Conservation (phyloP, 2,797 vertebrate species). For the Mionectes olivaceus region DNA sequence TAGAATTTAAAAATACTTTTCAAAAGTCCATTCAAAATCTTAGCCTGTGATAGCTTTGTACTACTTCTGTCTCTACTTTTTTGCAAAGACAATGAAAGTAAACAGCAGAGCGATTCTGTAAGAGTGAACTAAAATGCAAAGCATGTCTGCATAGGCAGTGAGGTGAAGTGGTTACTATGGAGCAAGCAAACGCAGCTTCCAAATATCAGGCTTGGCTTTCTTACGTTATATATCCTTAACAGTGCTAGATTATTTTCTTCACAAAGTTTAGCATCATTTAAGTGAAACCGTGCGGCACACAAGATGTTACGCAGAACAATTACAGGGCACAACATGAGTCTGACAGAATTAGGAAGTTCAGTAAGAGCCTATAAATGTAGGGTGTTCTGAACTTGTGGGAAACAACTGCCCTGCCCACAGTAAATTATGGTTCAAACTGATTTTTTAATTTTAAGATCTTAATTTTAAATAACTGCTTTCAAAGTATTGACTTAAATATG, state of each 20-base stretch:
- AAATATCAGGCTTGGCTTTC: slow-evolving; percentile 77
- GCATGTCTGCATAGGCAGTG: slow-evolving; percentile 76
- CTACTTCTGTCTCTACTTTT: slow-evolving; percentile 31
- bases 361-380: neutral
- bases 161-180: slow-evolving; percentile 85
- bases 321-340: neutral
- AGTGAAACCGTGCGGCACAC: neutral
- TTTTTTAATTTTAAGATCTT: neutral
- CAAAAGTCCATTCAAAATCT: neutral
- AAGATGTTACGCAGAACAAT: neutral
- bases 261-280: neutral
- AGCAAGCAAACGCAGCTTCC: slow-evolving; percentile 68
- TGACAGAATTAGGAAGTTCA: neutral
- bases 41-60: neutral
- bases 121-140: slow-evolving; percentile 78
- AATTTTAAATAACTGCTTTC: neutral
- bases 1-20: neutral
- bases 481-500: neutral
- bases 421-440: neutral
- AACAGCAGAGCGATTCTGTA: slow-evolving; percentile 56
- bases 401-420: neutral
- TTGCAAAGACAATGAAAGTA: slow-evolving; percentile 23
- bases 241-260: slow-evolving; percentile 14
- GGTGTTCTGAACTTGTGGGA: neutral
- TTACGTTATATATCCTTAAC: slow-evolving; percentile 32